These are phyloP conservation scores for Gymnosoma rotundatum DNA, from an alignment of 2,888 invertebrate genomes.

Conservation along the genomic window DNA sequence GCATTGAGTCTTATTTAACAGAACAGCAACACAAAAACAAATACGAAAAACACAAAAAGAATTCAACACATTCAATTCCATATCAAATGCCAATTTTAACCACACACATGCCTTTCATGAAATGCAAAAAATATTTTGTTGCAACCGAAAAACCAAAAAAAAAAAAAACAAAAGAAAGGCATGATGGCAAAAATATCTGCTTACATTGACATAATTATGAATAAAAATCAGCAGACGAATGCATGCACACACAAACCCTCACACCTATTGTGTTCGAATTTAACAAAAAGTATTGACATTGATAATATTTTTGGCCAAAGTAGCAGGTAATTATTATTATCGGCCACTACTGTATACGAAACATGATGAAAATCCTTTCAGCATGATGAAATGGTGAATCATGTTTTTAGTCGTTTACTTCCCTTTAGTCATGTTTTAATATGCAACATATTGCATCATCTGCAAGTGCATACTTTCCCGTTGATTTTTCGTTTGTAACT, in stretches of 20 bases:
- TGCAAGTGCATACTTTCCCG: background rate
- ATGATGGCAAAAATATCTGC: slow-evolving; percentile 10
- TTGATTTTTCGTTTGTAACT: slow-evolving; percentile 3
- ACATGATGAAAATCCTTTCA: slow-evolving; percentile 12
- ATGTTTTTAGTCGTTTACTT: background rate
- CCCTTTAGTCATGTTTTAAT: background rate
- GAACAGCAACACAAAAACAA: slow-evolving; percentile 3
- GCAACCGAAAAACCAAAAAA: background rate
- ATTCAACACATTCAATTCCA: slow-evolving; percentile 32
- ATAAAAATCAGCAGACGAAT: slow-evolving; percentile 14
- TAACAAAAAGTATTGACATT: slow-evolving; percentile 29
- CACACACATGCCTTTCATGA: slow-evolving; percentile 31
- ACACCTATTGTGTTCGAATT: background rate
- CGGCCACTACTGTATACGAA: slow-evolving; percentile 48
- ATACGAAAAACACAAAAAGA: background rate
- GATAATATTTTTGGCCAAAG: slow-evolving; percentile 30
- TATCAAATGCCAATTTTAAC: slow-evolving; percentile 48
- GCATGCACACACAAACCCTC: background rate
- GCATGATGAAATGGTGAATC: background rate
- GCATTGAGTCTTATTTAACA: slow-evolving; percentile 29
- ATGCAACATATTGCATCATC: slow-evolving; percentile 8
- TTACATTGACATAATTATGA: slow-evolving; percentile 60
- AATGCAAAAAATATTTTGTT: slow-evolving; percentile 1
- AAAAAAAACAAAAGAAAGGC: background rate
- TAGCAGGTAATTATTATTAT: slow-evolving; percentile 49